Evolutionary conservation across 2,888 invertebrate genomes (phyloP).

Genomic region (Agrilus biguttatus): DNA sequence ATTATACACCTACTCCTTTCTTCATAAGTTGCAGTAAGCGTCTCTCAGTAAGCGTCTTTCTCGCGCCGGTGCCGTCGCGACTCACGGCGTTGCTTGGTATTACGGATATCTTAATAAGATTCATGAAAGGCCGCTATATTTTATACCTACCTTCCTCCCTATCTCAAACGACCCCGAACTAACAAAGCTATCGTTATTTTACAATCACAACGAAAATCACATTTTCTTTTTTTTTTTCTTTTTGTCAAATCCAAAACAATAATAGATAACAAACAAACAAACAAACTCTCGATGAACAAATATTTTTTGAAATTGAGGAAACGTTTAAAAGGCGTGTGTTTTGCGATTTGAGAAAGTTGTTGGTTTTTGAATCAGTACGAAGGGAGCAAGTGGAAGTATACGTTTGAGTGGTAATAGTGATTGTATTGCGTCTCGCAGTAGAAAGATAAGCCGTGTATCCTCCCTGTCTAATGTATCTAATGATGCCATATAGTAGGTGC

Average conservation of each 20-base stretch:
- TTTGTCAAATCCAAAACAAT: too few species aligned
- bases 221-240: too few species aligned
- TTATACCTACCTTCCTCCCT: slow-evolving; percentile 55
- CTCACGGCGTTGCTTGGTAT: slow-evolving; percentile 38
- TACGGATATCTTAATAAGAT: slow-evolving; percentile 68
- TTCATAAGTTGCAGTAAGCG: slow-evolving; percentile 33
- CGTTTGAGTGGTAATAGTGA: background rate
- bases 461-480: slow-evolving; percentile 21
- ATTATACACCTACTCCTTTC: slow-evolving; percentile 39
- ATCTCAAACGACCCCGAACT: slow-evolving; percentile 13
- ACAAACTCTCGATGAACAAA: too few species aligned
- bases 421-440: slow-evolving; percentile 10
- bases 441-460: slow-evolving; percentile 15
- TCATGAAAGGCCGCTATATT: slow-evolving; percentile 73
- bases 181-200: too few species aligned
- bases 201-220: too few species aligned
- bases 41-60: slow-evolving; percentile 17
- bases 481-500: slow-evolving; percentile 27
- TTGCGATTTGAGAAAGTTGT: too few species aligned
- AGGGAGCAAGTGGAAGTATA: too few species aligned
- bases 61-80: slow-evolving; percentile 14
- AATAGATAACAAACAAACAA: too few species aligned
- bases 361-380: too few species aligned
- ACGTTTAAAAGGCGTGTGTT: too few species aligned
- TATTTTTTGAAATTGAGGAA: too few species aligned